Conservation (phyloP, 2,888 invertebrate genomes). For the Macaria notata region DNA sequence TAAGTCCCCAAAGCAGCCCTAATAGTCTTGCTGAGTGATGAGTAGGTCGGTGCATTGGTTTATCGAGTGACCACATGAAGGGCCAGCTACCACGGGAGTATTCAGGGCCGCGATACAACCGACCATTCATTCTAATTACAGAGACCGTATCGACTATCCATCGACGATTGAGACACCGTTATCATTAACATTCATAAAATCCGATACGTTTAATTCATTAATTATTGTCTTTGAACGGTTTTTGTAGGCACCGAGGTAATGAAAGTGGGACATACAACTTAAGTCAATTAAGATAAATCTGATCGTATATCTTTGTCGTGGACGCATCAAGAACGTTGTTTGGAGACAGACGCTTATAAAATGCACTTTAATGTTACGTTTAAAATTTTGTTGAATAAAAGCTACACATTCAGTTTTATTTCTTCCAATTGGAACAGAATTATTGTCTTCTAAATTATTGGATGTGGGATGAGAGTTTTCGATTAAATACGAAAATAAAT, state of each 20-base stretch:
- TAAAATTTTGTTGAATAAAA: too few species aligned
- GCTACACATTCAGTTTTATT: too few species aligned
- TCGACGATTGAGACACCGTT: slow-evolving; percentile 56
- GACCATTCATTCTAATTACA: slow-evolving; percentile 75
- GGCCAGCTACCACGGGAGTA: slow-evolving; percentile 47
- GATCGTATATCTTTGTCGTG: slow-evolving; percentile 9
- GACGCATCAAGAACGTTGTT: background rate
- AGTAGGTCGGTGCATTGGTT: slow-evolving; percentile 22
- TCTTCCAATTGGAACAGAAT: too few species aligned
- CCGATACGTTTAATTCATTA: slow-evolving; percentile 71
- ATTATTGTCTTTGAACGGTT: slow-evolving; percentile 46
- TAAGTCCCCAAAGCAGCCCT: too few species aligned
- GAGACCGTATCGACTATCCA: slow-evolving; percentile 49
- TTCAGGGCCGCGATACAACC: slow-evolving; percentile 53
- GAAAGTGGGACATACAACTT: slow-evolving; percentile 15
- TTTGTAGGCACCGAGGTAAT: slow-evolving; percentile 12
- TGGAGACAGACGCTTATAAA: too few species aligned
- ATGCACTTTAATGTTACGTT: too few species aligned
- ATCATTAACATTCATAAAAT: slow-evolving; percentile 72
- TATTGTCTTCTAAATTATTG: too few species aligned
- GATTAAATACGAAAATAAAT: too few species aligned
- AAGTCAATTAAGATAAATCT: slow-evolving; percentile 14
- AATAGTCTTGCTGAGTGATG: slow-evolving; percentile 12
- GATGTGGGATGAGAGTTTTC: too few species aligned
- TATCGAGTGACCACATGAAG: slow-evolving; percentile 36